phyloP scores from a whole-genome alignment of 2,888 invertebrate genomes.

The Palloptera scutellata region DNA sequence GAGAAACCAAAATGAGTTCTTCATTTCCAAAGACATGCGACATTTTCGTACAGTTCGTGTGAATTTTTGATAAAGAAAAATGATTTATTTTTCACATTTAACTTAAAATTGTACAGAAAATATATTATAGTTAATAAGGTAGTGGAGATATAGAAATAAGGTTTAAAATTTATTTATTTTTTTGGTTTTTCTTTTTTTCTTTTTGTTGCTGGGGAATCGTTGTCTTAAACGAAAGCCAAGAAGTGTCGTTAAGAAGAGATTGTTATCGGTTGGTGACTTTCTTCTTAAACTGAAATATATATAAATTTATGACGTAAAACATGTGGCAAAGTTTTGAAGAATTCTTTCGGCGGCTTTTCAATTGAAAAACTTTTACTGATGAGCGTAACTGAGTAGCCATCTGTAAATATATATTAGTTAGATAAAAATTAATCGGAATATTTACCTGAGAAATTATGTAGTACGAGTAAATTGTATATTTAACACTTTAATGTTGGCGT shows the following conservation, averaged over 20 bases:
- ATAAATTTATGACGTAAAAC: slow-evolving; percentile 14
- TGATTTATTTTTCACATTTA: not conserved
- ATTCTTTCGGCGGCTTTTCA: no score
- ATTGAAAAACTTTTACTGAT: not conserved
- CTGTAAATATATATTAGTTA: slow-evolving; percentile 21
- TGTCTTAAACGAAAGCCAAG: not conserved
- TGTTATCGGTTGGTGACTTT: not conserved
- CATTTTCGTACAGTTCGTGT: not conserved
- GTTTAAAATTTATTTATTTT: no score
- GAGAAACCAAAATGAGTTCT: slow-evolving; percentile 47
- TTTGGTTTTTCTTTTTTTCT: no score
- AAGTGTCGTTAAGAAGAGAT: no score
- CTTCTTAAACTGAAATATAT: not conserved
- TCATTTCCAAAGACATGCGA: slow-evolving; percentile 4
- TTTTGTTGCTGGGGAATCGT: no score
- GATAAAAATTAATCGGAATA: slow-evolving; percentile 1
- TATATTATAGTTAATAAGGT: not conserved
- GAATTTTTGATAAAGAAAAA: no score
- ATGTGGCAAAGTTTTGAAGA: slow-evolving; percentile 10
- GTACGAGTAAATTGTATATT: not conserved
- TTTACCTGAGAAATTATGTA: not conserved
- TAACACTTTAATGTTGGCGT: not conserved
- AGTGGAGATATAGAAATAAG: no score
- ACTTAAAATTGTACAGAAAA: not conserved
- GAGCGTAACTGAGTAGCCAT: slow-evolving; percentile 9